Conservation (phyloP, 2,113 vertebrate species). For the Lagopus leucura region DNA sequence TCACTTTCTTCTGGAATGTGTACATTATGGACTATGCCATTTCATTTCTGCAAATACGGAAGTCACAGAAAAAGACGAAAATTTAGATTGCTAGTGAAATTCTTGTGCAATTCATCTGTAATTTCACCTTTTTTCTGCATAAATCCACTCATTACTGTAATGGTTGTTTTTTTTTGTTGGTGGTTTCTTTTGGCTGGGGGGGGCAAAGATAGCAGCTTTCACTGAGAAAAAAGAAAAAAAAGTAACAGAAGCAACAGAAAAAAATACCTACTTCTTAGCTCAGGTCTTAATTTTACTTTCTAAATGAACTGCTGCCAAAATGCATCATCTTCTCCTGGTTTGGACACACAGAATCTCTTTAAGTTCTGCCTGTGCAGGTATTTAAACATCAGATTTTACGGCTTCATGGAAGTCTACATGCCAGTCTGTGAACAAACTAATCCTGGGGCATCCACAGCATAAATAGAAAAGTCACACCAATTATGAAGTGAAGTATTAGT, state of each 20-base stretch:
- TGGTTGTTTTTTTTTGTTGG: no score
- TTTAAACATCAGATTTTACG: neutral
- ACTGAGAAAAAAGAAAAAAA: neutral
- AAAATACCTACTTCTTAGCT: neutral
- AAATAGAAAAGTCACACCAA: neutral
- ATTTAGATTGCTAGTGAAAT: neutral
- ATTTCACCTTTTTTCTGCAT: neutral
- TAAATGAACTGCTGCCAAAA: neutral
- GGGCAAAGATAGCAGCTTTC: neutral
- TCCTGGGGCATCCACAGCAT: neutral
- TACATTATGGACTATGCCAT: neutral
- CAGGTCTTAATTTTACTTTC: neutral
- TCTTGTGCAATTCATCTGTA: neutral
- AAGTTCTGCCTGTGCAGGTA: neutral
- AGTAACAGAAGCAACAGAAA: neutral
- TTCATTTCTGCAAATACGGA: neutral
- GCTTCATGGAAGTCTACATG: neutral
- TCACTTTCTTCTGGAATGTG: neutral
- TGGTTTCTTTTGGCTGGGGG: neutral
- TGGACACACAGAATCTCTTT: neutral
- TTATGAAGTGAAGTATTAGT: neutral
- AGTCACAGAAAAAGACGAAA: neutral
- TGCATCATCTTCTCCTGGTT: neutral
- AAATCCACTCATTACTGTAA: neutral
- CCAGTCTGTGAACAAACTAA: neutral